Base-by-base conservation (phyloP, 2,113 vertebrate genomes). In the Scatophagus argus region DNA sequence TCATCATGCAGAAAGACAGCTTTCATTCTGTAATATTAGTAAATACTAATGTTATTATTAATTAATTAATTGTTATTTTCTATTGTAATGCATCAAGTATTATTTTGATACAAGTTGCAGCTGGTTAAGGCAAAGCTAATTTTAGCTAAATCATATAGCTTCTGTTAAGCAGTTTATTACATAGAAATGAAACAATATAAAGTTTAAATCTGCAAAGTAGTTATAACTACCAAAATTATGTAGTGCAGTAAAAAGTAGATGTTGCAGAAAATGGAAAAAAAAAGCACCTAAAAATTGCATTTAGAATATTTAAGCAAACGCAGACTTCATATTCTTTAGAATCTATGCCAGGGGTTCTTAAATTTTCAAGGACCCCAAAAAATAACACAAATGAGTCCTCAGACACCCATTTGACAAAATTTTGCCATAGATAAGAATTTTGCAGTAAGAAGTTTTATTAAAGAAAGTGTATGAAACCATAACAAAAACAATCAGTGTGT, bases 41-140 rank as follows among this genome's bases (percentile, higher is more conserved):
- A 36, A 46, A 63, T 39, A 25, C 23, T 67, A 8, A 49, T 56
- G 32, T 68, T 58, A 51, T 56, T 62, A 2, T n/a, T n/a, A n/a
- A n/a, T n/a, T n/a, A n/a, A n/a, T n/a, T n/a, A n/a, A n/a, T n/a
- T n/a, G n/a, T n/a, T n/a, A n/a, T n/a, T n/a, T n/a, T n/a, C n/a
- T n/a, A n/a, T n/a, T n/a, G n/a, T n/a, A n/a, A n/a, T n/a, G n/a
- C n/a, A n/a, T n/a, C n/a, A n/a, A 56, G 6, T 8, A 12, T 38
- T 47, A n/a, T 38, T 38, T 47, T 6, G 6, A 17, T 31, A 41
- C 6, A 41, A n/a, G n/a, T n/a, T n/a, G n/a, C n/a, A n/a, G n/a
- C n/a, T n/a, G n/a, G n/a, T 8, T 29, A 25, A 66, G 25, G 19
- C 38, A 55, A 0, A 43, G 25, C 4, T 34, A 8, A 16, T 59